A percentile compares a stretch with the other conserved stretches of the same genome.
Conservation (phyloP, 2,888 invertebrate species). For the Ochropleura plecta region DNA sequence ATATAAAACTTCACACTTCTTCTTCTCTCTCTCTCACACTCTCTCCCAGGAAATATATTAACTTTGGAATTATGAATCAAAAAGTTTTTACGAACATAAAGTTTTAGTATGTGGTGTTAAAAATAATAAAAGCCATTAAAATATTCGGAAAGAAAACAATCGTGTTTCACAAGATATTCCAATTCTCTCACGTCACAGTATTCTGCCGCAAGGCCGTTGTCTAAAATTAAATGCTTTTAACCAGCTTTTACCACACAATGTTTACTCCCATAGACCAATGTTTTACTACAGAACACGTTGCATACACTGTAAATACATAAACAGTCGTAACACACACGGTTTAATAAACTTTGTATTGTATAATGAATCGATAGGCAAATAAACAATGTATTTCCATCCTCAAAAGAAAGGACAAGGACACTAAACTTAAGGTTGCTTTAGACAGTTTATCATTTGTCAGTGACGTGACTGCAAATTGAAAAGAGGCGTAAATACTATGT, state of each 20-base stretch:
- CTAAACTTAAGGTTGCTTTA: too few species aligned
- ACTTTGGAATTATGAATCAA: background rate
- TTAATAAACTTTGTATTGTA: slow-evolving; percentile 31
- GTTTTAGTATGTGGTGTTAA: background rate
- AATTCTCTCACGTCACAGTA: slow-evolving; percentile 40
- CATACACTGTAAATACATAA: slow-evolving; percentile 23
- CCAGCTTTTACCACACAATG: slow-evolving; percentile 57
- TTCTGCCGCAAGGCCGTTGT: slow-evolving; percentile 61
- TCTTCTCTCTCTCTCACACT: background rate
- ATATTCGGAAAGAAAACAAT: slow-evolving; percentile 47
- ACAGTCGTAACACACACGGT: slow-evolving; percentile 32
- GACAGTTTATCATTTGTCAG: too few species aligned
- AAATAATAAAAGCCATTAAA: slow-evolving; percentile 32
- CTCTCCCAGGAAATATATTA: background rate
- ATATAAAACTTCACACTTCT: background rate
- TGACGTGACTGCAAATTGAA: background rate
- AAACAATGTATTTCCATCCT: slow-evolving; percentile 21
- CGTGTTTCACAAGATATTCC: slow-evolving; percentile 39
- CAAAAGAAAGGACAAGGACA: background rate
- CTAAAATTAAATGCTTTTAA: slow-evolving; percentile 67
- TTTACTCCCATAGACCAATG: slow-evolving; percentile 53
- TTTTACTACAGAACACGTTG: slow-evolving; percentile 49
- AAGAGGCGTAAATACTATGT: background rate
- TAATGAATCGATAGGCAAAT: slow-evolving; percentile 11
- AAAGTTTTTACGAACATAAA: background rate